Evolutionary conservation across 2,113 vertebrate species (phyloP), one percentile per base, ranked within the genome.

Genomic region (Sphaerodactylus townsendi): DNA sequence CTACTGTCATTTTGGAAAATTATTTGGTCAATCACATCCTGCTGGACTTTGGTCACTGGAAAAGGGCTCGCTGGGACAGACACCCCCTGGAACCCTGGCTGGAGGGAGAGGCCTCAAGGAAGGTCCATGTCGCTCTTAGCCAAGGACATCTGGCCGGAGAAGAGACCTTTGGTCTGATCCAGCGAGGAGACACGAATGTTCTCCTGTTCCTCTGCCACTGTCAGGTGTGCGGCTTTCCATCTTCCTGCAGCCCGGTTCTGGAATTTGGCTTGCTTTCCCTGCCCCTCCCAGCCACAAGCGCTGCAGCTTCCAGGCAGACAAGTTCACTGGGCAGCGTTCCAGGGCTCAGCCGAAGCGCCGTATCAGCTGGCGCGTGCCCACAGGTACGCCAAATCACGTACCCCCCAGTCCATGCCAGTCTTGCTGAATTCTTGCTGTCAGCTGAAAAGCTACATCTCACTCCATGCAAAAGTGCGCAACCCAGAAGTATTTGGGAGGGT

Each of bases 361-460:
- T 2, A 28, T 44, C 23, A 35, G 65, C 48, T 70, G 48, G 75
- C 50, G 3, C 3, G 33, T 8, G 76, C 64, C 64, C 3, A 1
- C 11, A 8, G 35, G 33, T 46, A 56, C 46, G 37, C 64, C 6
- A 2, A 41, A 2, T 2, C 9, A 10, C 44, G 0, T 2, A 0
- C 30, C 28, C 37, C 21, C 21, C 10, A 64, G 17, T 10, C 76
- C 21, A 11, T 76, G 62, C 30, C 39, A 0, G 1, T 15, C 23
- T 33, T 3, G 37, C 15, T 1, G 30, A 46, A 5, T 17, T 17
- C 59, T 75, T 9, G 5, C 70, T 53, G 19, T 28, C 59, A 21
- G 59, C 59, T 50, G 44, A n/a, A 33, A 30, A 6, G 41, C 17
- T 21, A 4, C 14, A 1, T 39, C 46, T 39, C 17, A 37, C 66